Conservation (phyloP, 1,140 invertebrate species). For the Pseudomyrmex gracilis region DNA sequence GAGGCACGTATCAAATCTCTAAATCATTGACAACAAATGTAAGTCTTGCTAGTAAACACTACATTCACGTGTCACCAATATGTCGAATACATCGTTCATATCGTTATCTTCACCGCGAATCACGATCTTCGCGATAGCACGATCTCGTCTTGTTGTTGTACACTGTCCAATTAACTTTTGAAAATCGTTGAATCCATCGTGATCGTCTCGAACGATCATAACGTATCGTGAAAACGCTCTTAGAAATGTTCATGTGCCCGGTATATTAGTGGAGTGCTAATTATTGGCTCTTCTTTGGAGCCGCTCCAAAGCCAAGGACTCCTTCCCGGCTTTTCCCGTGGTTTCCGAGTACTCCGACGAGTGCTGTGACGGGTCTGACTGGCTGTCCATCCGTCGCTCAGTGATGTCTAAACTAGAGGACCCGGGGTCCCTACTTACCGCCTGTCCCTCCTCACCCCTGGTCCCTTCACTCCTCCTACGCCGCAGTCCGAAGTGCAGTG, state of each 20-base stretch:
- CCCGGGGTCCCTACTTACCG: slow-evolving; percentile 82
- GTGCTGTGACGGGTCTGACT: slow-evolving; percentile 85
- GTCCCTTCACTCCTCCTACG: slow-evolving; percentile 82
- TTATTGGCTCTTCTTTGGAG: slow-evolving; percentile 60
- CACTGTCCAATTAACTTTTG: slow-evolving; percentile 10
- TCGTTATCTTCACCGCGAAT: slow-evolving; percentile 4
- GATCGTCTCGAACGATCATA: not conserved
- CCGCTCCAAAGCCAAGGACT: slow-evolving; percentile 55
- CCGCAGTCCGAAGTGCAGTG: slow-evolving; percentile 78
- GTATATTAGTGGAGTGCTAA: slow-evolving; percentile 33
- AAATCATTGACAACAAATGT: not conserved
- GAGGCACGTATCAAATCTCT: slow-evolving; percentile 18
- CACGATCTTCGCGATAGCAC: slow-evolving; percentile 11
- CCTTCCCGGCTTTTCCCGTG: slow-evolving; percentile 76
- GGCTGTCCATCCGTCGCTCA: slow-evolving; percentile 85
- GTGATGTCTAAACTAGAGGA: slow-evolving; percentile 86
- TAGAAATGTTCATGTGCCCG: slow-evolving; percentile 24
- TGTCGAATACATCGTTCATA: not conserved
- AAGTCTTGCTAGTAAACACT: slow-evolving; percentile 24
- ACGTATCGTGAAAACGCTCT: slow-evolving; percentile 7
- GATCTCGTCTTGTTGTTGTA: slow-evolving; percentile 6
- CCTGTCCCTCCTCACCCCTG: slow-evolving; percentile 77
- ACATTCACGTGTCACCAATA: slow-evolving; percentile 43
- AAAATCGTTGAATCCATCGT: slow-evolving; percentile 2
- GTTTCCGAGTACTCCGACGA: slow-evolving; percentile 82